These are phyloP conservation scores for Acanthaster planci DNA, from an alignment of 35 echinoderm and acorn worm genomes.

Conservation along the genomic window DNA sequence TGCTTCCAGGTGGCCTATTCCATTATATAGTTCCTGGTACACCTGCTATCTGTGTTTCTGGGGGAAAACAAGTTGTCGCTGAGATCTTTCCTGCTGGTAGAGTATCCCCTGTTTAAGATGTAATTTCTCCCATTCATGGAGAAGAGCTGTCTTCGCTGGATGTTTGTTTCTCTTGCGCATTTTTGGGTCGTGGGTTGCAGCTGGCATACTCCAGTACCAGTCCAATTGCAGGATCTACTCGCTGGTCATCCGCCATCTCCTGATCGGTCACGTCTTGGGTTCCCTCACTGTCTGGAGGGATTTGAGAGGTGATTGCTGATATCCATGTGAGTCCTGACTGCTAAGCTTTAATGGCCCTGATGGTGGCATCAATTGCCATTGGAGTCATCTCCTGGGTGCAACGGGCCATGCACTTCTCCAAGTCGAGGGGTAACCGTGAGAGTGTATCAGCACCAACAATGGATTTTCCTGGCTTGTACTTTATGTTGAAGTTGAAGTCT, in stretches of 20 bases:
- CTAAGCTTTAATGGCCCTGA: not conserved
- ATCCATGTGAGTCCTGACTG: not conserved
- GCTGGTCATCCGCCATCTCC: not conserved
- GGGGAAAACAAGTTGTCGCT: conserved; percentile 18
- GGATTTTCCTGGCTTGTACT: conserved; percentile 37
- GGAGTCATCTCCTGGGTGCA: not conserved
- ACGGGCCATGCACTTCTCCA: conserved; percentile 25
- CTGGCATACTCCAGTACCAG: not conserved
- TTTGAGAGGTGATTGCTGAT: not conserved
- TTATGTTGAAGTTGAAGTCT: conserved; percentile 38
- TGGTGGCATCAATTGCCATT: not conserved
- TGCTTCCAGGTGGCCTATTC: conserved; percentile 55
- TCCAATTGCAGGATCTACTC: not conserved
- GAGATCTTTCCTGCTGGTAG: not conserved
- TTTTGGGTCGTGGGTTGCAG: not conserved
- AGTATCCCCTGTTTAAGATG: conserved; percentile 19
- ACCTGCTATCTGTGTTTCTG: conserved; percentile 34
- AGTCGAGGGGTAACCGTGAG: conserved; percentile 40
- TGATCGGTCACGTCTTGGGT: not conserved
- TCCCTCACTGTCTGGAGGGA: not conserved
- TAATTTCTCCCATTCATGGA: conserved; percentile 43
- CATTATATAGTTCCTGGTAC: conserved; percentile 50
- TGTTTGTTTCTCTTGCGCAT: not conserved
- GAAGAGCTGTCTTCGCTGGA: not conserved
- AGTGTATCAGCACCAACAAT: conserved; percentile 45